Base-by-base conservation (phyloP, 2,113 vertebrate species). In the Cyprinodon variegatus region DNA sequence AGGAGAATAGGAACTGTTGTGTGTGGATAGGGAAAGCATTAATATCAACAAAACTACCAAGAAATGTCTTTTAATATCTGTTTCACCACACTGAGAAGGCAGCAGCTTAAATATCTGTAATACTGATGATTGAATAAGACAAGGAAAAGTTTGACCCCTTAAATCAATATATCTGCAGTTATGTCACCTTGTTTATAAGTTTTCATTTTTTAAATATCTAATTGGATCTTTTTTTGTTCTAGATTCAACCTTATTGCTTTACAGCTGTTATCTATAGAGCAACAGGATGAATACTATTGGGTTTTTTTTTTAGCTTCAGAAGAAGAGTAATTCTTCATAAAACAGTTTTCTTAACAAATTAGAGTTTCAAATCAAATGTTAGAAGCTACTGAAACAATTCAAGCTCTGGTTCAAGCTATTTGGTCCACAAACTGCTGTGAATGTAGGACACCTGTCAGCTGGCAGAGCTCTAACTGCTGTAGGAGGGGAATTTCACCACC, bases 371-470 rank as follows among this genome's bases (percentile, higher is more conserved):
- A n/a, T 4, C 1, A 9, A 57, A 57, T 57, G 50, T 57, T 53
- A 53, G 14, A 53, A 53, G 50, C 2, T 53, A 40, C 65, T 46
- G 59, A 72, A 57, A 48, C 37, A 22, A 50, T 66, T 45, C 57
- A 50, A 65, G 48, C 2, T 11, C 60, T 46, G 59, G 50, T 38
- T 29, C 17, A 57, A 3, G 17, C n/a, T 20, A 57, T n/a, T 57
- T 14, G 20, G 50, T 9, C 7, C 50, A 57, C 50, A 57, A 20
- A 20, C 50, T n/a, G 17, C 50, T 57, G 50, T 57, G 50, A 57
- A 57, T 57, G 50, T 57, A 20, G 14, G 50, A 57, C 17, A n/a
- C 60, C n/a, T 13, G 67, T 45, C 61, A 70, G 78, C 75, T 80
- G 78, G 70, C 50, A 38, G 0, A 59, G 65, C 61, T 4, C 4